A percentile compares a stretch with the other conserved stretches of the same genome.
phyloP scores from a whole-genome alignment of 2,113 vertebrate genomes.

The Pterocles burchelli region DNA sequence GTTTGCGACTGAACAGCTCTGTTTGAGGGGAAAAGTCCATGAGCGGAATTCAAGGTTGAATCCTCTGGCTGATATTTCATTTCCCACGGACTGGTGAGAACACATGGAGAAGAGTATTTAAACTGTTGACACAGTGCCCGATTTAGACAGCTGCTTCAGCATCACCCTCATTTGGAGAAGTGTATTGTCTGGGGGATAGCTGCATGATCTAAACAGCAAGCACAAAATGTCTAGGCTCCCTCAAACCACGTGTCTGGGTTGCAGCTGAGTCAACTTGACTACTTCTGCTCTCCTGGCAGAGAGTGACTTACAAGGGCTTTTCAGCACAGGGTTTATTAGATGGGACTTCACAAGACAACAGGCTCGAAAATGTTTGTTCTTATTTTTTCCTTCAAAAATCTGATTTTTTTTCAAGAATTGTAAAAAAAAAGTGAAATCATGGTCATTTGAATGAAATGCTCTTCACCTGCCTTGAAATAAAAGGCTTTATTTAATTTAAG shows the following conservation, averaged over 20 bases:
- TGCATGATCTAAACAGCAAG: background rate
- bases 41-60: background rate
- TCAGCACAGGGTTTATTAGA: background rate
- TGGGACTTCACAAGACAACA: background rate
- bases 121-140: background rate
- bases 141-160: conserved; percentile 14
- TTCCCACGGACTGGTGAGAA: background rate
- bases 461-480: background rate
- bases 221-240: background rate
- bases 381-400: background rate
- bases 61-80: background rate
- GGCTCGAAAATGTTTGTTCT: background rate
- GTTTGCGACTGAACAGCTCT: background rate
- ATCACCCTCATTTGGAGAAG: background rate
- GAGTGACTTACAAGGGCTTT: background rate
- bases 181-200: background rate
- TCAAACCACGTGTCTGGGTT: background rate
- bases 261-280: fast-evolving
- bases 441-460: background rate
- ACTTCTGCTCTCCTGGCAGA: background rate
- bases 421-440: background rate
- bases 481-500: background rate
- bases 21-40: background rate
- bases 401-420: background rate
- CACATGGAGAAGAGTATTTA: background rate